Evolutionary conservation across 2,113 vertebrate species (phyloP).

Genomic region (Aegypius monachus): DNA sequence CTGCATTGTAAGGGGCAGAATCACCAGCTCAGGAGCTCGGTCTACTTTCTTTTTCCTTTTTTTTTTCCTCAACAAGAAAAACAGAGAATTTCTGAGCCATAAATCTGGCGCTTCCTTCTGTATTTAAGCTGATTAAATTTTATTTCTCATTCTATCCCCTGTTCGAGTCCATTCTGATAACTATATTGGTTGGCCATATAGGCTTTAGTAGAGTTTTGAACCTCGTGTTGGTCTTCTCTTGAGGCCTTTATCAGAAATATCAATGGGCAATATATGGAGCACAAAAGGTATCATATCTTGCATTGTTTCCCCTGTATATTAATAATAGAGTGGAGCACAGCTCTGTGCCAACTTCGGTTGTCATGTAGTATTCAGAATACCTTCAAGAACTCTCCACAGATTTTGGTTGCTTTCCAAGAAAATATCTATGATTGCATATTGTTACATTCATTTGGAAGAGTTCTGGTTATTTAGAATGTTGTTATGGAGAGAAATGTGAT

Average conservation of each 20-base stretch:
- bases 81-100: background rate
- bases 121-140: background rate
- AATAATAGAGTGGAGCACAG: background rate
- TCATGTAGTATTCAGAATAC: background rate
- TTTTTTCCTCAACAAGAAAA: background rate
- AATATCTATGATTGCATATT: background rate
- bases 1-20: background rate
- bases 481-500: background rate
- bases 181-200: background rate
- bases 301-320: background rate
- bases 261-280: background rate
- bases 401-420: background rate
- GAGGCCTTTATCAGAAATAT: background rate
- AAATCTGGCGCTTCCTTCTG: background rate
- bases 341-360: background rate
- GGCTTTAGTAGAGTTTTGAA: background rate
- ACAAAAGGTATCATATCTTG: background rate
- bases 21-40: fast-evolving
- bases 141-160: background rate
- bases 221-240: background rate
- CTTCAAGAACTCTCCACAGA: background rate
- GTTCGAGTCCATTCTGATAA: background rate
- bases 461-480: background rate
- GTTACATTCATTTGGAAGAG: background rate
- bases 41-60: background rate